These are phyloP conservation scores for Ifrita kowaldi DNA, from an alignment of 2,113 vertebrate species.

Conservation along the genomic window DNA sequence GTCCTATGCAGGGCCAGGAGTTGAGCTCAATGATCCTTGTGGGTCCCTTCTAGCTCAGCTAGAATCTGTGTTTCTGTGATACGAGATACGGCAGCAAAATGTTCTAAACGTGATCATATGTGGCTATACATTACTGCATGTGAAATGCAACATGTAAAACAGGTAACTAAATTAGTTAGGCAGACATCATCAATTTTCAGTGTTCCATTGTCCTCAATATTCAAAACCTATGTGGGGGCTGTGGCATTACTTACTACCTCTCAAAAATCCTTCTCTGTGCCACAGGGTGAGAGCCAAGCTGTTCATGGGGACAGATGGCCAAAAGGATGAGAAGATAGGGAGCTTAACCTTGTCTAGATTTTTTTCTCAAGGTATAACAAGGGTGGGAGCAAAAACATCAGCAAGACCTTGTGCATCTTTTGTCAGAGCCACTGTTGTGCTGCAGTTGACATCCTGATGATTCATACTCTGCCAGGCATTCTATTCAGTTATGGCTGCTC, in stretches of 20 bases:
- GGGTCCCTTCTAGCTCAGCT: not conserved
- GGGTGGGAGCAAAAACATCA: not conserved
- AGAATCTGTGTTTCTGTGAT: not conserved
- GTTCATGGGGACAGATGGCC: not conserved
- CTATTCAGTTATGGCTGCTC: not conserved
- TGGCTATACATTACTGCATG: not conserved
- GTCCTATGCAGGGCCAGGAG: not conserved
- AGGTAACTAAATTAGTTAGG: not conserved
- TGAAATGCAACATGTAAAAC: not conserved
- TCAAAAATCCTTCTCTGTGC: not conserved
- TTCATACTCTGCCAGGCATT: not conserved
- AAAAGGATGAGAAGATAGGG: not conserved
- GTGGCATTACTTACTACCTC: not conserved
- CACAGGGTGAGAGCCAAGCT: not conserved
- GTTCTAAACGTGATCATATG: accelerated
- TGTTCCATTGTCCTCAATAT: not conserved
- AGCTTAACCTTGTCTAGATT: not conserved
- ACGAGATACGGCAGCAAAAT: not conserved
- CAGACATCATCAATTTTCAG: not conserved
- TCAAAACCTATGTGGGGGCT: not conserved
- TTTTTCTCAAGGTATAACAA: not conserved
- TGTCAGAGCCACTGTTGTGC: not conserved
- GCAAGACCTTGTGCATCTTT: not conserved
- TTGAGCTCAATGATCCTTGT: not conserved
- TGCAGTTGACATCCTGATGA: not conserved